Conservation (phyloP, 2,888 invertebrate genomes). For the Cephus spinipes region DNA sequence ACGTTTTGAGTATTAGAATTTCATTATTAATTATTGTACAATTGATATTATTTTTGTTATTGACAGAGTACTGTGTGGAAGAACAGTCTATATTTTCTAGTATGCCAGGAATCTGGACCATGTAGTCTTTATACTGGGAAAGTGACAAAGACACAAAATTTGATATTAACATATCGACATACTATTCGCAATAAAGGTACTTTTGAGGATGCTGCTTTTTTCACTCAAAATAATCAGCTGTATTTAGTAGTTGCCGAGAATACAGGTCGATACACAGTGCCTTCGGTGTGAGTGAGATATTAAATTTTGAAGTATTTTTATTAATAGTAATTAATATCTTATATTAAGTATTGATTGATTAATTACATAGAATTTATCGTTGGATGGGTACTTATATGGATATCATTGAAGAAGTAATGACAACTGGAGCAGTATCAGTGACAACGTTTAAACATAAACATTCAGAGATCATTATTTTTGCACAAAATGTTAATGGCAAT, state of each 20-base stretch:
- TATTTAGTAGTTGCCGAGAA: slow-evolving; percentile 47
- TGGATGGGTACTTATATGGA: slow-evolving; percentile 57
- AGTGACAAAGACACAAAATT: slow-evolving; percentile 15
- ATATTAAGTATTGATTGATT: neutral
- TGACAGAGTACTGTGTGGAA: slow-evolving; percentile 43
- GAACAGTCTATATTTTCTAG: slow-evolving; percentile 37
- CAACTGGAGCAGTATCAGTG: slow-evolving; percentile 46
- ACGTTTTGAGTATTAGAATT: neutral
- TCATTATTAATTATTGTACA: neutral
- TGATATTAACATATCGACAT: slow-evolving; percentile 35
- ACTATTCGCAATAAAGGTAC: slow-evolving; percentile 30
- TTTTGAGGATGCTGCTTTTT: slow-evolving; percentile 47
- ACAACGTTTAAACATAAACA: slow-evolving; percentile 43
- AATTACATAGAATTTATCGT: slow-evolving; percentile 42
- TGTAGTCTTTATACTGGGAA: slow-evolving; percentile 41
- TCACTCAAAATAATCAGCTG: slow-evolving; percentile 40
- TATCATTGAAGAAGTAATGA: slow-evolving; percentile 32
- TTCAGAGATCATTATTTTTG: slow-evolving; percentile 46
- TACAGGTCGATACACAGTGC: slow-evolving; percentile 32
- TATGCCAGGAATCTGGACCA: slow-evolving; percentile 38
- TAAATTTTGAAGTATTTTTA: neutral
- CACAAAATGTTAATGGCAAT: slow-evolving; percentile 27
- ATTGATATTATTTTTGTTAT: neutral
- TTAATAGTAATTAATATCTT: neutral
- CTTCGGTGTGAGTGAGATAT: slow-evolving; percentile 39